Base-by-base conservation (phyloP, 35 echinoderm and acorn worm genomes). In the Ptychodera flava region DNA sequence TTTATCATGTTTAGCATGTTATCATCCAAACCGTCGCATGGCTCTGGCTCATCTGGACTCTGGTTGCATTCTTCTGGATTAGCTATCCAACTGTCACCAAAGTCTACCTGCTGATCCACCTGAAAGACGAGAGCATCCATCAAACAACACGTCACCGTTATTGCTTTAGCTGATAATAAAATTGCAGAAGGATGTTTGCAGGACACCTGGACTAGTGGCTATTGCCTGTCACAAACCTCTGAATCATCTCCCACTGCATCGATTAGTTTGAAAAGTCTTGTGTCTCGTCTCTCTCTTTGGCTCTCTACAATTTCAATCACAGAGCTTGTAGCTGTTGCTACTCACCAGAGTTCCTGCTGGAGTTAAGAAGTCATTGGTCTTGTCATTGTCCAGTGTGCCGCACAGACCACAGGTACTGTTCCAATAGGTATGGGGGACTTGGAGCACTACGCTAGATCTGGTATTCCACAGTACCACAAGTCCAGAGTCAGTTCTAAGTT, bases 341-440 rank as follows among this genome's bases (percentile, higher is more conserved):
- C 81, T 90, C 28, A 93, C 92, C 85, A 85, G 33, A 28, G 84
- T 79, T 32, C 80, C 85, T 45, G 87, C 88, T n/a, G 37, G 80
- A 1, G n/a, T 81, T 15, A 37, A 76, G 22, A 87, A 87, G 14
- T 93, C 92, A 90, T 93, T 90, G 31, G 1, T 31, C 12, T 76
- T 34, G 29, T 90, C 85, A 28, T 35, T 77, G 37, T 93, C 89
- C 80, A 87, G 86, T 31, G 86, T 90, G 64, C 92, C 92, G 76
- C 92, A 93, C 33, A 93, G 84, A 31, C 92, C 92, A 90, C 92
- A 93, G 30, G 87, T 86, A 76, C 82, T 82, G 35, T 82, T 85
- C 30, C 35, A 45, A 36, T 75, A 87, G 16, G 80, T 37, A 36
- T 86, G 89, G 34, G 91, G 76, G 22, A 93, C 82, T 16, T 86